Percentiles rank a stretch among this genome's conserved stretches.
These are phyloP conservation scores for Dipodomys stephensi DNA, from an alignment of 2,113 vertebrate species.

Conservation along the genomic window DNA sequence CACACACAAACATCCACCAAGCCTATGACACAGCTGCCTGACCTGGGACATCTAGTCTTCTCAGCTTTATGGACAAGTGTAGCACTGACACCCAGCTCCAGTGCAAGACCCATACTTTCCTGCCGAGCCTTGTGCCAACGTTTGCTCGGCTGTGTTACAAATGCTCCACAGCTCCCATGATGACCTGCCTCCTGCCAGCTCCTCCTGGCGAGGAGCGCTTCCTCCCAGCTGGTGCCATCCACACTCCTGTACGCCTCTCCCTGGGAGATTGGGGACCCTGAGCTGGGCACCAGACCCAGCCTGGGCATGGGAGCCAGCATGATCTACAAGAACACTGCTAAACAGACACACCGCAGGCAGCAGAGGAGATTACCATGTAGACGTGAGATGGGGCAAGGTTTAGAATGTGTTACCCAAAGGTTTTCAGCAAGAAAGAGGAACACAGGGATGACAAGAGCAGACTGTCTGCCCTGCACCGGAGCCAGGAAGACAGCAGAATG, in stretches of 20 bases:
- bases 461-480: no score
- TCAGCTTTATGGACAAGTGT: neutral
- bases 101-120: neutral
- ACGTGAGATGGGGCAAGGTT: no score
- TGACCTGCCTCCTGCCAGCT: fast-evolving
- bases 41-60: neutral
- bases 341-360: fast-evolving
- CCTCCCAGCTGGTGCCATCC: no score
- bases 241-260: fast-evolving
- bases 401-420: neutral
- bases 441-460: neutral
- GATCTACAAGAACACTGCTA: neutral
- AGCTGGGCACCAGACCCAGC: neutral
- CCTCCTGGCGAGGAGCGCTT: neutral
- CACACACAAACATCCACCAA: no score
- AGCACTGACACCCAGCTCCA: neutral
- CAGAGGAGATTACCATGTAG: fast-evolving
- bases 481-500: no score
- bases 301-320: neutral
- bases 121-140: fast-evolving
- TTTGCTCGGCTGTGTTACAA: neutral
- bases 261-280: neutral
- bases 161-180: neutral
- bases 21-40: neutral
- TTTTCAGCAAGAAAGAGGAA: neutral